Percentiles rank a stretch among this genome's conserved stretches.
phyloP scores from a whole-genome alignment of 1,140 invertebrate genomes.

The Adoxophyes honmai region DNA sequence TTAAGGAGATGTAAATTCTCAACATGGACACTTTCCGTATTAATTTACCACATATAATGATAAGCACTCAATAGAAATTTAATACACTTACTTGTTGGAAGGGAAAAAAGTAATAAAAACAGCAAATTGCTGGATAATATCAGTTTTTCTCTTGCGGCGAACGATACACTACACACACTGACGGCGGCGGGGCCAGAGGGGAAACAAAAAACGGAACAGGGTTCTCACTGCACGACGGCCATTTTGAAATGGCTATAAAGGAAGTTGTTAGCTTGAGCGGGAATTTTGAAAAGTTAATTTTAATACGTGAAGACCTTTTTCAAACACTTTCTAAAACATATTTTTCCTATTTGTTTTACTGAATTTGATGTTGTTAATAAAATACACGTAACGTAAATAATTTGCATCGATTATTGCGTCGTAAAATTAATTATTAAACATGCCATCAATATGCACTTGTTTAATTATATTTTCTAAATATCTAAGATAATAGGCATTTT shows the following conservation, averaged over 20 bases:
- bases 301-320: too few relatives aligned
- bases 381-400: too few relatives aligned
- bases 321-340: too few relatives aligned
- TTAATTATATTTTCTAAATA: too few relatives aligned
- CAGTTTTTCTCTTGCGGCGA: conserved; percentile 76
- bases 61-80: conserved; percentile 54
- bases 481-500: too few relatives aligned
- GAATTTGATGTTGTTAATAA: too few relatives aligned
- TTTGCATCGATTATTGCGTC: too few relatives aligned
- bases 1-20: conserved; percentile 41
- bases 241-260: conserved; percentile 40
- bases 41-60: conserved; percentile 41
- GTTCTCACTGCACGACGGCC: conserved; percentile 63
- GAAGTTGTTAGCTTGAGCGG: conserved; percentile 20
- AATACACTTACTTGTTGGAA: conserved; percentile 76
- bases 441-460: too few relatives aligned
- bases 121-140: conserved; percentile 75
- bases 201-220: conserved; percentile 75
- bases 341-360: too few relatives aligned
- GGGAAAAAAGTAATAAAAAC: conserved; percentile 75
- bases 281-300: conserved; percentile 32
- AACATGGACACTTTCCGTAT: conserved; percentile 39
- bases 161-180: conserved; percentile 76
- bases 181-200: conserved; percentile 74
- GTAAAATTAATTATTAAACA: too few relatives aligned